Conservation (phyloP, 2,113 vertebrate genomes). For the Lagopus muta region DNA sequence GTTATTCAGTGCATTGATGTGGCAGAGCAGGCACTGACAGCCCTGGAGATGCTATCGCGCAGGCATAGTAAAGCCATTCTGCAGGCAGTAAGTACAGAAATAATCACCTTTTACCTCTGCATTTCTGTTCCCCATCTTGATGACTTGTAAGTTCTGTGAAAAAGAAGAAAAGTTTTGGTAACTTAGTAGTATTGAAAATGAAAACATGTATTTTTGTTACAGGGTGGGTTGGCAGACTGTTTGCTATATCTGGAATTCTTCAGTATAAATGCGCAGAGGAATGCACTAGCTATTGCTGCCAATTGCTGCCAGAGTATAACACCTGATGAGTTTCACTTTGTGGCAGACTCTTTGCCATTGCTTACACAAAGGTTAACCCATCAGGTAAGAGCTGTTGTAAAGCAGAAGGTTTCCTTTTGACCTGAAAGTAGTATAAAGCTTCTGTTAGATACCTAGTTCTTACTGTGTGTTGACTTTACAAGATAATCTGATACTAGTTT, state of each 20-base stretch:
- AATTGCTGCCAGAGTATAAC: conserved; percentile 99
- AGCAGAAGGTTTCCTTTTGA: not conserved
- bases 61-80: conserved; percentile 99
- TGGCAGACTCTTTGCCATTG: conserved; percentile 95
- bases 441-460: not conserved
- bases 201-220: conserved; percentile 39
- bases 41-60: conserved; percentile 97
- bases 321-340: conserved; percentile 98
- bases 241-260: conserved; percentile 98
- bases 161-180: not conserved
- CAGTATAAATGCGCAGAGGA: conserved; percentile 99
- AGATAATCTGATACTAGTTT: not conserved
- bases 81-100: conserved; percentile 88
- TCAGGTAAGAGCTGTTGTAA: conserved; percentile 83
- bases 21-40: conserved; percentile 97
- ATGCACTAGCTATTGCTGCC: conserved; percentile 96
- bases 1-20: conserved; percentile 99
- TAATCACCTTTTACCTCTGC: not conserved
- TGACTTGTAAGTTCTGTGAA: not conserved
- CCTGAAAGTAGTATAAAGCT: not conserved
- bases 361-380: conserved; percentile 98
- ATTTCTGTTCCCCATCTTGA: not conserved
- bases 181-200: not conserved
- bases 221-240: conserved; percentile 97
- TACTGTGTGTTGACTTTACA: not conserved